Conservation (phyloP, 2,888 invertebrate species). For the Trissolcus japonicus region DNA sequence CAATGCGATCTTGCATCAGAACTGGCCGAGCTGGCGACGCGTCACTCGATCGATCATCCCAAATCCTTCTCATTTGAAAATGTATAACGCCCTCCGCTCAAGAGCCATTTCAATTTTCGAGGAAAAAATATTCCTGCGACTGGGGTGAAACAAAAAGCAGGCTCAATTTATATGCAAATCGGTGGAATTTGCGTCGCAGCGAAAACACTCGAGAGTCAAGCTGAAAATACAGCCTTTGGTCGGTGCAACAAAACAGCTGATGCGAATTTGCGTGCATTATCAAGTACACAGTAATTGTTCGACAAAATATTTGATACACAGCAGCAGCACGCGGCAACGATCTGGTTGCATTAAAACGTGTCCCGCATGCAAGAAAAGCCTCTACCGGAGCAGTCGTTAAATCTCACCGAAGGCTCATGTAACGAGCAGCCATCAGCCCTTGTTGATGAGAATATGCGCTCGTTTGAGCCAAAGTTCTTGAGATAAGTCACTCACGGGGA, state of each 20-base stretch:
- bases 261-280: slow-evolving; percentile 49
- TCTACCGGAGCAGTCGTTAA: slow-evolving; percentile 60
- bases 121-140: slow-evolving; percentile 15
- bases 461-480: slow-evolving; percentile 45
- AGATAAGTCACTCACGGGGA: slow-evolving; percentile 38
- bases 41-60: slow-evolving; percentile 11
- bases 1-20: too few species aligned
- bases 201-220: slow-evolving; percentile 23
- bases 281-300: slow-evolving; percentile 42
- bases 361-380: slow-evolving; percentile 58
- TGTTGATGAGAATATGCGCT: slow-evolving; percentile 54
- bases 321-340: slow-evolving; percentile 35
- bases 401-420: slow-evolving; percentile 60
- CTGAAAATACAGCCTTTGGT: slow-evolving; percentile 30
- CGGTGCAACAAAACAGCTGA: slow-evolving; percentile 21
- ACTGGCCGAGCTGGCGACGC: too few species aligned
- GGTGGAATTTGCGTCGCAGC: slow-evolving; percentile 28
- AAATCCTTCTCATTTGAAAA: slow-evolving; percentile 24
- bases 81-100: background rate
- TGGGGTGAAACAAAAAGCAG: slow-evolving; percentile 20
- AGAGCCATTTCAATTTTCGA: too few species aligned
- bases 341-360: slow-evolving; percentile 61
- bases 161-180: slow-evolving; percentile 46
- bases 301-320: slow-evolving; percentile 32
- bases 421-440: slow-evolving; percentile 61